A percentile compares a stretch with the other conserved stretches of the same genome.
These are phyloP conservation scores for Anoplopoma fimbria DNA, from an alignment of 2,113 vertebrate genomes.

Conservation along the genomic window DNA sequence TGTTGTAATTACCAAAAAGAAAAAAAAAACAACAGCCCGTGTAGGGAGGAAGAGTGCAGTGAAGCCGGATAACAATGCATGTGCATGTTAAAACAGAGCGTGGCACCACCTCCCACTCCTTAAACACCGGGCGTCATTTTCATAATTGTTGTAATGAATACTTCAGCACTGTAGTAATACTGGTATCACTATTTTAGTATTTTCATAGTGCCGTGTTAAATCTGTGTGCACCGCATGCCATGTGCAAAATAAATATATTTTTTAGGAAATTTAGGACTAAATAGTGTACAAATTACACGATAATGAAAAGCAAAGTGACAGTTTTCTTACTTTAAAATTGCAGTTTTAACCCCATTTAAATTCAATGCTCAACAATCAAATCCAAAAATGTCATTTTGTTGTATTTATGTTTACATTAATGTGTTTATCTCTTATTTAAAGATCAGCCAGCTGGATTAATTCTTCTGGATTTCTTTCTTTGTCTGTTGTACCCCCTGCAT, in stretches of 20 bases:
- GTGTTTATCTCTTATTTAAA: slow-evolving; percentile 31
- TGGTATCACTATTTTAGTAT: slow-evolving; percentile 2
- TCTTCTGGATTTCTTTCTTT: slow-evolving; percentile 28
- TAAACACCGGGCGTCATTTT: slow-evolving; percentile 12
- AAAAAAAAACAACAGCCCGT: not conserved
- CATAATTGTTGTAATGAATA: slow-evolving; percentile 29
- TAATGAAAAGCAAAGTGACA: not conserved
- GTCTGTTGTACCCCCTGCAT: slow-evolving; percentile 18
- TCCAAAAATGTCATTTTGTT: not conserved
- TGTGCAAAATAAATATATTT: not conserved
- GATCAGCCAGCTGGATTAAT: slow-evolving; percentile 37
- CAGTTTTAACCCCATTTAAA: slow-evolving; percentile 3
- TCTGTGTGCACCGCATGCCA: no score
- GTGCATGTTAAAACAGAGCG: slow-evolving; percentile 24
- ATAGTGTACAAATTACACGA: not conserved
- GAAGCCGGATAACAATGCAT: slow-evolving; percentile 1
- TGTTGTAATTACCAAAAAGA: slow-evolving; percentile 33
- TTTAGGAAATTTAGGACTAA: not conserved
- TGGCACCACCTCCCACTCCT: slow-evolving; percentile 4
- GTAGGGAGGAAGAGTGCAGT: not conserved
- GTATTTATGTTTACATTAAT: slow-evolving; percentile 10
- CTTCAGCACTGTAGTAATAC: slow-evolving; percentile 11
- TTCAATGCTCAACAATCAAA: slow-evolving; percentile 15
- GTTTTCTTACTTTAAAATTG: not conserved
- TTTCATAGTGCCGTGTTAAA: no score